These are phyloP conservation scores for Phrynosoma blainvillii DNA, from an alignment of 2,113 vertebrate species.

Conservation along the genomic window DNA sequence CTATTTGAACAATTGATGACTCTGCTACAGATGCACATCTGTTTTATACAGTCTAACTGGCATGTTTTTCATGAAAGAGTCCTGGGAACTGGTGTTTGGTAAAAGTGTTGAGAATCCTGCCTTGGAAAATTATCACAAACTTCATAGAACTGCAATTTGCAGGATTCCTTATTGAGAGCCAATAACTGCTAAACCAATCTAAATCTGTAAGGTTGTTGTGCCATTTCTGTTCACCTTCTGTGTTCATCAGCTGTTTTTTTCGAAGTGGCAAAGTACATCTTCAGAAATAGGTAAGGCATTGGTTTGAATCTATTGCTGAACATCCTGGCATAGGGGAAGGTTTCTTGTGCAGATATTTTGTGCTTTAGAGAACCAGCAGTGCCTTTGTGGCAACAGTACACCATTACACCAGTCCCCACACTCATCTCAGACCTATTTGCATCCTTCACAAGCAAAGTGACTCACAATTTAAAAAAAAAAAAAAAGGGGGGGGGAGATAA, in stretches of 20 bases:
- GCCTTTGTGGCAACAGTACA: not conserved
- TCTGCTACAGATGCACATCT: not conserved
- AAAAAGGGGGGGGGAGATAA: not conserved
- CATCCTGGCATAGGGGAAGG: not conserved
- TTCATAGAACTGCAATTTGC: not conserved
- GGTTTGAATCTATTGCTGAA: not conserved
- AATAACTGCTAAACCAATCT: not conserved
- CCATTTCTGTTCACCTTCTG: not conserved
- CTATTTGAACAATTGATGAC: not conserved
- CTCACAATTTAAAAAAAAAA: not conserved
- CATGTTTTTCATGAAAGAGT: not conserved
- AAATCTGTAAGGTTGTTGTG: not conserved
- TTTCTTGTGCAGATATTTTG: not conserved
- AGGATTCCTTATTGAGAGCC: not conserved
- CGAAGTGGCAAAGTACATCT: not conserved
- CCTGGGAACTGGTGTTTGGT: not conserved
- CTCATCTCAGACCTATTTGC: not conserved
- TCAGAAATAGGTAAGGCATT: not conserved
- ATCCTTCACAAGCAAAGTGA: not conserved
- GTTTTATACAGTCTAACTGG: not conserved
- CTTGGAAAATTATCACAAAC: not conserved
- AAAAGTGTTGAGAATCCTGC: not conserved
- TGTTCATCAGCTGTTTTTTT: not conserved
- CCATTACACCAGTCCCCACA: not conserved
- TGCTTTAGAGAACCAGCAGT: not conserved